Conservation (phyloP, 2,888 invertebrate species). For the Megalurothrips usitatus region DNA sequence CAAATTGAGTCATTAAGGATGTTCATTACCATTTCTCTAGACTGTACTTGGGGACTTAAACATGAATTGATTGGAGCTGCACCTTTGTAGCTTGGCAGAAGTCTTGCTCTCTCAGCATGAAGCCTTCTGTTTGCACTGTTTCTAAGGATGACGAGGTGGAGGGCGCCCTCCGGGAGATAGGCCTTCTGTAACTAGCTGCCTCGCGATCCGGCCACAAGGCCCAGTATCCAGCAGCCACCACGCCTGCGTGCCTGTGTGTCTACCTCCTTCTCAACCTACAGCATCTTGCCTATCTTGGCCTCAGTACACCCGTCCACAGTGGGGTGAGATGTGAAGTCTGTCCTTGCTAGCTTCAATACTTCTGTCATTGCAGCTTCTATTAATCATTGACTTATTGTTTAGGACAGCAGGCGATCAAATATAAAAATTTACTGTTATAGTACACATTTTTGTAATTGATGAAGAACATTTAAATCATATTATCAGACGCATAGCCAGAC, state of each 20-base stretch:
- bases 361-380: too few species aligned
- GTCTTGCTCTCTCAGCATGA: constrained; percentile 20
- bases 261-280: background rate
- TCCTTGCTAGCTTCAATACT: background rate
- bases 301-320: background rate
- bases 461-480: too few species aligned
- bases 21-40: background rate
- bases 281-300: background rate
- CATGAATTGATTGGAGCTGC: background rate
- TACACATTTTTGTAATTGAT: too few species aligned
- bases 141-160: constrained; percentile 88
- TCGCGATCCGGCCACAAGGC: constrained; percentile 24
- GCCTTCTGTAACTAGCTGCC: constrained; percentile 63
- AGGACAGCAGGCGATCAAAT: too few species aligned
- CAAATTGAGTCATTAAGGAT: background rate
- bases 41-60: background rate
- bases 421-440: too few species aligned
- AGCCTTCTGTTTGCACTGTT: constrained; percentile 30
- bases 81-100: background rate
- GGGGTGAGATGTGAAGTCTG: background rate
- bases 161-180: constrained; percentile 89
- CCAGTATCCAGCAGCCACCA: background rate
- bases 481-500: too few species aligned
- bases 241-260: background rate
- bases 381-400: too few species aligned